Evolutionary conservation across 2,888 invertebrate species (phyloP).

Genomic region (Cosmopolites sordidus): DNA sequence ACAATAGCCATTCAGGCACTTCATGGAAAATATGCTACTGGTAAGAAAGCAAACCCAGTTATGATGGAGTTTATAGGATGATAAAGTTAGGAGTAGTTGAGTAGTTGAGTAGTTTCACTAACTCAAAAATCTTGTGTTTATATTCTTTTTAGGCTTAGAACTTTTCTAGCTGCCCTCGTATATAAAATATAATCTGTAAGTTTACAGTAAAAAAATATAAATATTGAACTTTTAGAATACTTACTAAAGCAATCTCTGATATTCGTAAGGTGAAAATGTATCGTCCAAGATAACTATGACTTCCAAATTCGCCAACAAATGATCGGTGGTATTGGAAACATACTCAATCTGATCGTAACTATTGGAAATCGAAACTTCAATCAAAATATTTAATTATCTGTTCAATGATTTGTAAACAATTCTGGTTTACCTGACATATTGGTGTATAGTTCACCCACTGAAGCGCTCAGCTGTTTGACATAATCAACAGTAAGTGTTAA

Average conservation of each 20-base stretch:
- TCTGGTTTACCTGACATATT: conserved; percentile 51
- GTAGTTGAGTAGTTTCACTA: no score
- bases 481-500: conserved; percentile 42
- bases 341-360: conserved; percentile 34
- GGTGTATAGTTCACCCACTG: conserved; percentile 52
- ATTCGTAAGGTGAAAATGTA: conserved; percentile 55
- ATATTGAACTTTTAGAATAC: no score
- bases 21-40: no score
- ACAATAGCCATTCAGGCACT: no score
- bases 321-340: conserved; percentile 24
- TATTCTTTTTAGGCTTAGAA: no score
- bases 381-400: not conserved
- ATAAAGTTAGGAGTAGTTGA: no score
- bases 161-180: no score
- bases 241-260: conserved; percentile 55
- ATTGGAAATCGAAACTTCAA: conserved; percentile 30
- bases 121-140: no score
- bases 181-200: no score
- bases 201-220: no score
- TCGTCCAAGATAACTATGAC: conserved; percentile 58
- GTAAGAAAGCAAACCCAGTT: no score
- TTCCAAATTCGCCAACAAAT: conserved; percentile 50
- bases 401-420: not conserved
- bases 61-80: no score
- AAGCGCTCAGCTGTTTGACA: conserved; percentile 50